Base-by-base conservation (phyloP, 2,888 invertebrate genomes). In the Apocheima hispidaria region DNA sequence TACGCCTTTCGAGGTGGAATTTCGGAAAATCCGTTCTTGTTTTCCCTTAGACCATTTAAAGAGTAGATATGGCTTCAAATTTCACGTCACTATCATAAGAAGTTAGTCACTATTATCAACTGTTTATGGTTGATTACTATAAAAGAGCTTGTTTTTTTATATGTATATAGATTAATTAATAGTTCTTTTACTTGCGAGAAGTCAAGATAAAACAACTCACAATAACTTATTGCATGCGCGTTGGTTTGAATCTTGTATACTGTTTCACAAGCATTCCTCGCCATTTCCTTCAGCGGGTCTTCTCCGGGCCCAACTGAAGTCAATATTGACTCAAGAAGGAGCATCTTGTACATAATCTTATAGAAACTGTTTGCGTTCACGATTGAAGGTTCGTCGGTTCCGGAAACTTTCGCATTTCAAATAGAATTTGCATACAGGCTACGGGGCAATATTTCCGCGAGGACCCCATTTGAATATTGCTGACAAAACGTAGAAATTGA, bases 271-370 rank as follows among this genome's bases (percentile, higher is more conserved):
- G 43, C 43, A 51, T 59, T 18, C 43, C 30, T 43, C 16, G 49
- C 66, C 36, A 61, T 65, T 52, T 58, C 51, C 41, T 44, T 58
- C 53, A 23, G 26, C 52, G 60, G 59, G 50, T 61, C 68, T 73
- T 67, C 73, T 73, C 69, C 73, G 71, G 60, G 70, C 73, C 76
- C 70, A 74, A 73, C 78, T 72, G 73, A 52, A 78, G 85, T 86
- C 86, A 88, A 88, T 88, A 90, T 90, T 89, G 87, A 88, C 87
- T 81, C 71, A 71, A 75, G 78, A 73, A 79, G 82, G 80, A 85
- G 86, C 86, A 86, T 86, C 86, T 83, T 78, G 78, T 86, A 84
- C 86, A 87, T 90, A 90, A 90, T 89, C 90, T 89, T 88, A 88
- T 90, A 87, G 88, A 89, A 87, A 88, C 86, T 90, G 87, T 90